A percentile compares a stretch with the other conserved stretches of the same genome.
Conservation (phyloP, 2,113 vertebrate genomes). For the Platysteira castanea region DNA sequence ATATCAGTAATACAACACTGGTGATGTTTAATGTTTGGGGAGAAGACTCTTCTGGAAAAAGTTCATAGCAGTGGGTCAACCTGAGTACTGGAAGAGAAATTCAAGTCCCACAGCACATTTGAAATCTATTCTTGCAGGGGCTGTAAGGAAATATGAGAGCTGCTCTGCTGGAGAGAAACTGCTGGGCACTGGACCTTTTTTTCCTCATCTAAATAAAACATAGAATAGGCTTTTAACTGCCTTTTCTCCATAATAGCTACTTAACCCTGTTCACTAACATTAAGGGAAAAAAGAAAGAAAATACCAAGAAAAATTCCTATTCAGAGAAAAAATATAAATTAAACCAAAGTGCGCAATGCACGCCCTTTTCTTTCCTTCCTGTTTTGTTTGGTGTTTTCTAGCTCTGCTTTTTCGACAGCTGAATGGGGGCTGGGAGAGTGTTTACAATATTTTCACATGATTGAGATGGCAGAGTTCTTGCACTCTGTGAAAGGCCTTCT, state of each 20-base stretch:
- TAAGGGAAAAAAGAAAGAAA: neutral
- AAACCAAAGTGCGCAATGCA: neutral
- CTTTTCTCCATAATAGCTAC: neutral
- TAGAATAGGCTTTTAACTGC: slow-evolving; percentile 1
- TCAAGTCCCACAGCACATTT: neutral
- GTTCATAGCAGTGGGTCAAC: neutral
- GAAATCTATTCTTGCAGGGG: neutral
- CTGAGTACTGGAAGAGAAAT: neutral
- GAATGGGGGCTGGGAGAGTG: slow-evolving; percentile 74
- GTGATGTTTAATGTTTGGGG: neutral
- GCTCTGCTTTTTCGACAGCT: slow-evolving; percentile 62
- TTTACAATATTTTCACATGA: slow-evolving; percentile 79
- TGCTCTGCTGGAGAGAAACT: neutral
- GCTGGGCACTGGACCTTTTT: neutral
- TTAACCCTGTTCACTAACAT: neutral
- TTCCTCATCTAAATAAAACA: neutral
- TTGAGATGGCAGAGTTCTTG: slow-evolving; percentile 72
- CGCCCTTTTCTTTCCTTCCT: slow-evolving; percentile 40
- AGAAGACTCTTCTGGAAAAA: neutral
- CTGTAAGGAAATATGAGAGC: slow-evolving; percentile 16
- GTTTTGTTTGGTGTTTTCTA: slow-evolving; percentile 61
- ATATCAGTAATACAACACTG: neutral
- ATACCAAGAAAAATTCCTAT: slow-evolving; percentile 10
- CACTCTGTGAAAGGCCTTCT: slow-evolving; percentile 72
- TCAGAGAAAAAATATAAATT: slow-evolving; percentile 35